Evolutionary conservation across 1,140 invertebrate species (phyloP).

Genomic region (Calliopsis andreniformis): DNA sequence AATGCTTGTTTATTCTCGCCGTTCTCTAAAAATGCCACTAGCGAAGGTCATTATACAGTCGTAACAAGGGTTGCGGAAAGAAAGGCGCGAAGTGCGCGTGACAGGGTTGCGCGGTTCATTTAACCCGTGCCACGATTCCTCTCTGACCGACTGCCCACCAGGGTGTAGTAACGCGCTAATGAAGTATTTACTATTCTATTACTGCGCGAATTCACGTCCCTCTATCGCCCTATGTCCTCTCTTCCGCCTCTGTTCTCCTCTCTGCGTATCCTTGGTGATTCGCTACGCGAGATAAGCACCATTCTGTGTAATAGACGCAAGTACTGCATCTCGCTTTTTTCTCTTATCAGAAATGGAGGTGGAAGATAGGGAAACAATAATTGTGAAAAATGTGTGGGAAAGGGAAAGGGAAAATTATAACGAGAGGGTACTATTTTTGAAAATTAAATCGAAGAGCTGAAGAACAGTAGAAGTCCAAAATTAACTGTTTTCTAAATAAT

Average conservation of each 20-base stretch:
- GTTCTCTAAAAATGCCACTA: not conserved
- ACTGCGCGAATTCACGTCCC: constrained; percentile 43
- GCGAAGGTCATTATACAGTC: too few relatives aligned
- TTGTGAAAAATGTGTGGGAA: too few relatives aligned
- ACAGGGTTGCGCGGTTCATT: constrained; percentile 45
- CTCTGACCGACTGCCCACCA: constrained; percentile 38
- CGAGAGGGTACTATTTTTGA: too few relatives aligned
- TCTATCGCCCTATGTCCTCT: constrained; percentile 29
- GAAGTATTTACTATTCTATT: constrained; percentile 72
- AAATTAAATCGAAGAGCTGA: too few relatives aligned
- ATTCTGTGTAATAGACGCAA: too few relatives aligned
- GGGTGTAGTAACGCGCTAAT: constrained; percentile 64
- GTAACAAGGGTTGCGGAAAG: not conserved
- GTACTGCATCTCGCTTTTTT: too few relatives aligned
- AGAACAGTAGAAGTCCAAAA: too few relatives aligned
- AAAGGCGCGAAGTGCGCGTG: constrained; percentile 8
- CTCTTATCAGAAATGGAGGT: too few relatives aligned
- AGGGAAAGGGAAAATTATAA: too few relatives aligned
- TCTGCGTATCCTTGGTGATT: not conserved
- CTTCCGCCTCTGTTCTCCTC: not conserved
- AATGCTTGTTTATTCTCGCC: too few relatives aligned
- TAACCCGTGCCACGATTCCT: constrained; percentile 49
- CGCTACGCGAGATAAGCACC: not conserved
- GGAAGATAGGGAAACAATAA: too few relatives aligned
- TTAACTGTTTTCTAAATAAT: too few relatives aligned